phyloP scores from a whole-genome alignment of 2,888 invertebrate species.

The Tridacna gigas region DNA sequence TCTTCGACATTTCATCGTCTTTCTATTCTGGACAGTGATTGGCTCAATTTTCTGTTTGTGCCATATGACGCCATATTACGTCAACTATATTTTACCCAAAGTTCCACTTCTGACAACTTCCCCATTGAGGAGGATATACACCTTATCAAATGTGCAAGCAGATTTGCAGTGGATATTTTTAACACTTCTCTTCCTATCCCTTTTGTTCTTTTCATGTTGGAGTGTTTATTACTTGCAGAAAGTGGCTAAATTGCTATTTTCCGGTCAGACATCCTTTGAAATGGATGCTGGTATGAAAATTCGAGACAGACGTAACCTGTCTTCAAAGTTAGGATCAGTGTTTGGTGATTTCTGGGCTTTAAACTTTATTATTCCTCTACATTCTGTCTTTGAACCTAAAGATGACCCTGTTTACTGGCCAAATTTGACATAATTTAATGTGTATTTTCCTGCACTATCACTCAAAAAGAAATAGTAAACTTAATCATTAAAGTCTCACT shows the following conservation, averaged over 20 bases:
- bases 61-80: constrained; percentile 52
- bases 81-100: constrained; percentile 45
- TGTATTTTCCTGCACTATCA: no score
- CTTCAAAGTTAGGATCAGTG: constrained; percentile 70
- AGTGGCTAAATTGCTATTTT: constrained; percentile 60
- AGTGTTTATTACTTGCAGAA: constrained; percentile 70
- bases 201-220: constrained; percentile 72
- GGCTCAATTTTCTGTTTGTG: constrained; percentile 70
- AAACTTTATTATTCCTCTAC: constrained; percentile 77
- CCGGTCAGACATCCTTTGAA: constrained; percentile 80
- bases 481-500: no score
- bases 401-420: constrained; percentile 80
- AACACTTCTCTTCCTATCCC: constrained; percentile 69
- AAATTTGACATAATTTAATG: no score
- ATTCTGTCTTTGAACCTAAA: constrained; percentile 69
- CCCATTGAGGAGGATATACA: constrained; percentile 69
- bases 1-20: constrained; percentile 80
- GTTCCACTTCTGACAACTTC: constrained; percentile 70
- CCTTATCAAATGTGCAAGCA: constrained; percentile 68
- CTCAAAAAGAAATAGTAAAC: no score
- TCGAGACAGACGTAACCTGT: constrained; percentile 60
- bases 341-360: constrained; percentile 77
- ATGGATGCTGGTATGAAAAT: constrained; percentile 72
- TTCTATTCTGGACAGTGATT: constrained; percentile 76
- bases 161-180: constrained; percentile 61